These are phyloP conservation scores for Anticlea derivata DNA, from an alignment of 2,888 invertebrate genomes.

Conservation along the genomic window DNA sequence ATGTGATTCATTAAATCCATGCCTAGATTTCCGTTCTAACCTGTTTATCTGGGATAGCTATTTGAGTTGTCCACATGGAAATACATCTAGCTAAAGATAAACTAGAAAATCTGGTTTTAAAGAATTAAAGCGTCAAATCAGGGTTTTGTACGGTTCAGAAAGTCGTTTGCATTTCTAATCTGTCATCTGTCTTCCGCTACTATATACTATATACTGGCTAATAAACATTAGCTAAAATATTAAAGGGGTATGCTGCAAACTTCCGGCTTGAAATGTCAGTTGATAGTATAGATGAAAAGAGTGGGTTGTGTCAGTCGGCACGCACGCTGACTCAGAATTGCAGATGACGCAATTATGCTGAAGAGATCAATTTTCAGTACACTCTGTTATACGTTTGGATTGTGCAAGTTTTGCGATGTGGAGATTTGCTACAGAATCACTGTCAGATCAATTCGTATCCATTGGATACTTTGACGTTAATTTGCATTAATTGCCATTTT, in stretches of 20 bases:
- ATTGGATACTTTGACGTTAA: conserved; percentile 12
- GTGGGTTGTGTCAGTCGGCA: conserved; percentile 23
- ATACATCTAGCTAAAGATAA: conserved; percentile 40
- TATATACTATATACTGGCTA: no score
- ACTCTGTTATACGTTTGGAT: conserved; percentile 8
- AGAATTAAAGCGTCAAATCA: conserved; percentile 31
- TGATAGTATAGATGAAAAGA: conserved; percentile 24
- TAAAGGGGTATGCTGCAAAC: conserved; percentile 39
- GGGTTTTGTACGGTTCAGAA: conserved; percentile 30
- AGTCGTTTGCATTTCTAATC: conserved; percentile 36
- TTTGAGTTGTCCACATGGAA: conserved; percentile 44
- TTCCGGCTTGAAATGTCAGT: conserved; percentile 39
- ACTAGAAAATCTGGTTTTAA: conserved; percentile 27
- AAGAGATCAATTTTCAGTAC: conserved; percentile 26
- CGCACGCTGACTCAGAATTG: conserved; percentile 28
- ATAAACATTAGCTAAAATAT: conserved; percentile 43
- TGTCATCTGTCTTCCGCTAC: conserved; percentile 32
- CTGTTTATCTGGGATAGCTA: conserved; percentile 57
- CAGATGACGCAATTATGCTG: conserved; percentile 32
- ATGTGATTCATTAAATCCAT: conserved; percentile 73
- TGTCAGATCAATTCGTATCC: conserved; percentile 26
- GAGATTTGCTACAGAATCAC: conserved; percentile 15
- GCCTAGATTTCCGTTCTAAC: conserved; percentile 77
- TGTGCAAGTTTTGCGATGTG: conserved; percentile 11
- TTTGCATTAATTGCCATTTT: conserved; percentile 6